Evolutionary conservation across 2,888 invertebrate genomes (phyloP).

Genomic region (Pollenia angustigena): DNA sequence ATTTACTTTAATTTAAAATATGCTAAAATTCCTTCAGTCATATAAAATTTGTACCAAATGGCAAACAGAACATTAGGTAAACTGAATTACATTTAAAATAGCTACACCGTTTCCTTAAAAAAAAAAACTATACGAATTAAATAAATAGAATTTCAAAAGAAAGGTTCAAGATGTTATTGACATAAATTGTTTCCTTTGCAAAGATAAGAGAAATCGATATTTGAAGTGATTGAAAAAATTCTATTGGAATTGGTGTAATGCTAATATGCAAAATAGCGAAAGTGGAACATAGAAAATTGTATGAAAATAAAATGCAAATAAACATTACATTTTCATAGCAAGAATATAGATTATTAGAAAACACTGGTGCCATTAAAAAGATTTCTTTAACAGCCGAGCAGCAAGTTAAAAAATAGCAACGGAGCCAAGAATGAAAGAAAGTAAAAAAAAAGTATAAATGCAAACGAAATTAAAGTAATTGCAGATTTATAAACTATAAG

Average conservation of each 20-base stretch:
- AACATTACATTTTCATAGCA: not conserved
- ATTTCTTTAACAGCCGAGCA: not conserved
- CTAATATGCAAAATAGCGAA: not conserved
- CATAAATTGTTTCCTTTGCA: too few species aligned
- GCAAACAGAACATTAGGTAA: constrained; percentile 10
- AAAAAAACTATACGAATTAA: too few species aligned
- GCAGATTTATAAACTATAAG: not conserved
- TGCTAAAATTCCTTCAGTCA: not conserved
- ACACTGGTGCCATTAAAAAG: constrained; percentile 8
- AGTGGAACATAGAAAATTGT: not conserved
- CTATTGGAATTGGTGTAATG: not conserved
- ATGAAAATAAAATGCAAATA: not conserved
- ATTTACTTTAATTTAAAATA: constrained; percentile 1
- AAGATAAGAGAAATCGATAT: too few species aligned
- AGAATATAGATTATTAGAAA: constrained; percentile 2
- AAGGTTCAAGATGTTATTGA: too few species aligned
- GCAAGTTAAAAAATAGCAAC: not conserved
- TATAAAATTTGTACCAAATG: not conserved
- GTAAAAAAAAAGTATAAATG: not conserved
- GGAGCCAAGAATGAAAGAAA: not conserved
- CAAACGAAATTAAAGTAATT: not conserved
- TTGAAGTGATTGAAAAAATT: too few species aligned
- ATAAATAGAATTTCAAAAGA: too few species aligned
- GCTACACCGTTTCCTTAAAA: too few species aligned
- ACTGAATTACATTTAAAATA: not conserved